Percentiles rank a stretch among this genome's conserved stretches.
Evolutionary conservation across 2,113 vertebrate species (phyloP).

Genomic region (Naja naja): DNA sequence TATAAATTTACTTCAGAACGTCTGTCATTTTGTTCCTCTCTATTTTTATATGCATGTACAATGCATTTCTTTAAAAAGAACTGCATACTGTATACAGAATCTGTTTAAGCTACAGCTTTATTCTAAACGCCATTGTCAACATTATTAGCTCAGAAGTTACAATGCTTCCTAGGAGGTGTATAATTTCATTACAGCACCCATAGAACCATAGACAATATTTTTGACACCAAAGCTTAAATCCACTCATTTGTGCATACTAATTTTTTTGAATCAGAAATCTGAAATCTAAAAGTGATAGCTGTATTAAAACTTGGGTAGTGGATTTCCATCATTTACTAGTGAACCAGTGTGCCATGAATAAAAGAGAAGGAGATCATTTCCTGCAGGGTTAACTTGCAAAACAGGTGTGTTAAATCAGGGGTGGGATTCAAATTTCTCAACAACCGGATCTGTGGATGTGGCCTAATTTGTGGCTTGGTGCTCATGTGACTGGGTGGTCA

Average conservation of each 20-base stretch:
- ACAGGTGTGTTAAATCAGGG: conserved; percentile 40
- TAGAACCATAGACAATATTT: not conserved
- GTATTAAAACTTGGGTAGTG: conserved; percentile 26
- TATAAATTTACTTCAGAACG: not conserved
- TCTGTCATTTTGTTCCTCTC: conserved; percentile 8
- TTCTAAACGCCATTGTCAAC: conserved; percentile 40
- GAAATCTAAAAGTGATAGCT: not conserved
- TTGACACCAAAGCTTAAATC: conserved; percentile 12
- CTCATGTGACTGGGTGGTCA: no score
- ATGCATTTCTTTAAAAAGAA: not conserved
- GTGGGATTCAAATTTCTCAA: no score
- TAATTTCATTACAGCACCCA: conserved; percentile 22
- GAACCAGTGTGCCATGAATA: conserved; percentile 34
- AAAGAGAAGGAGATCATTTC: conserved; percentile 27
- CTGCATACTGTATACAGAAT: conserved; percentile 13
- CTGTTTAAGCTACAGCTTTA: conserved; percentile 1
- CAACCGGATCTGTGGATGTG: no score
- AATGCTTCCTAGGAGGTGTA: not conserved
- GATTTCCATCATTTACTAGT: conserved; percentile 24
- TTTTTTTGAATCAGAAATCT: conserved; percentile 36
- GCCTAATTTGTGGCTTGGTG: no score
- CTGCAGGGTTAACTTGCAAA: conserved; percentile 25
- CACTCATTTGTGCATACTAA: conserved; percentile 26
- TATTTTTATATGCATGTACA: conserved; percentile 11
- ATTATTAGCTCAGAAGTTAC: conserved; percentile 12